These are phyloP conservation scores for Drosophila leontia DNA, from an alignment of 1,140 invertebrate genomes.

Conservation along the genomic window DNA sequence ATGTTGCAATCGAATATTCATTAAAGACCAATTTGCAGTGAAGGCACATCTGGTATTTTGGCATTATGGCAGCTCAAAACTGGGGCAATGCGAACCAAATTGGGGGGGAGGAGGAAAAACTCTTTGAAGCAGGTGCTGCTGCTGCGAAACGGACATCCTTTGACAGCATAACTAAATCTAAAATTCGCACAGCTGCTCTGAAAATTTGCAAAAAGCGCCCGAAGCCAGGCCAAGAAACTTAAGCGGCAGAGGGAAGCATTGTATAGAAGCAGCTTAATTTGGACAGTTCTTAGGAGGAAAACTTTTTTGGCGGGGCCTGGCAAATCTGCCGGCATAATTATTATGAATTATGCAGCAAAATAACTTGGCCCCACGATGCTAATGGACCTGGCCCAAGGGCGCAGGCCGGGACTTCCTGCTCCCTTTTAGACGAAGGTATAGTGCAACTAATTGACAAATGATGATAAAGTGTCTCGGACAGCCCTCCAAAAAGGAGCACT, in stretches of 20 bases:
- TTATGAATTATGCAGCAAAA: slow-evolving; percentile 78
- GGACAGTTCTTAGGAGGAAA: slow-evolving; percentile 22
- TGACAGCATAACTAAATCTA: slow-evolving; percentile 38
- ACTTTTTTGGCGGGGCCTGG: slow-evolving; percentile 36
- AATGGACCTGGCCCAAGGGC: slow-evolving; percentile 38
- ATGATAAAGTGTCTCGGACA: slow-evolving; percentile 77
- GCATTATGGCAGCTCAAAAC: slow-evolving; percentile 38
- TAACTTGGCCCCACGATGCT: slow-evolving; percentile 45
- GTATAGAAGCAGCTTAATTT: slow-evolving; percentile 22
- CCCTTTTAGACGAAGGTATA: slow-evolving; percentile 31
- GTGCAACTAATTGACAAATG: slow-evolving; percentile 82
- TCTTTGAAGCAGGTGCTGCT: slow-evolving; percentile 14
- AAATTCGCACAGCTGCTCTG: slow-evolving; percentile 42
- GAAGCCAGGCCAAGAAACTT: slow-evolving; percentile 51
- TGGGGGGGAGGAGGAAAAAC: neutral
- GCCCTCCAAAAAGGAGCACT: slow-evolving; percentile 32
- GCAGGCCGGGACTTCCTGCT: slow-evolving; percentile 30
- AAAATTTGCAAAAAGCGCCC: slow-evolving; percentile 66
- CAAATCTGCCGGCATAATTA: slow-evolving; percentile 77
- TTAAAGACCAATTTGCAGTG: slow-evolving; percentile 66
- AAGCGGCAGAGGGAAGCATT: slow-evolving; percentile 23
- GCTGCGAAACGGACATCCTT: slow-evolving; percentile 17
- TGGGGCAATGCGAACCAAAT: neutral
- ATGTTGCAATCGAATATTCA: slow-evolving; percentile 74
- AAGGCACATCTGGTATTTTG: slow-evolving; percentile 62